These are phyloP conservation scores for Anguilla japonica DNA, from an alignment of 2,113 vertebrate species.

Conservation along the genomic window DNA sequence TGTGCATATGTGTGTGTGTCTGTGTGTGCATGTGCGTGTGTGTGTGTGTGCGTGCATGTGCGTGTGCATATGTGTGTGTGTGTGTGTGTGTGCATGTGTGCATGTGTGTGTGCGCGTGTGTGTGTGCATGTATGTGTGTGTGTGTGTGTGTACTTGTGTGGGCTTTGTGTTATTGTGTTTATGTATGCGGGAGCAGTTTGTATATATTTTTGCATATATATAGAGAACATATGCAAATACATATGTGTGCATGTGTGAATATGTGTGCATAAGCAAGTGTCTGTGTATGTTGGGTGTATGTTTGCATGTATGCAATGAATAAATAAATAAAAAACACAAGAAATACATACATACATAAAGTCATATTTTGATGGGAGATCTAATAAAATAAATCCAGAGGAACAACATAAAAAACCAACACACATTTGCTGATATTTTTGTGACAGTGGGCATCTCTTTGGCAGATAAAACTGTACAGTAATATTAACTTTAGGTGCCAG, in stretches of 20 bases:
- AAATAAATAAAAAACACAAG: background rate
- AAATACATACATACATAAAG: no score
- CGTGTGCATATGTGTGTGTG: background rate
- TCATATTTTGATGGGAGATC: no score
- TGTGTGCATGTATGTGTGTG: background rate
- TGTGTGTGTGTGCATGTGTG: background rate
- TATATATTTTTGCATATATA: no score
- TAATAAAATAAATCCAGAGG: no score
- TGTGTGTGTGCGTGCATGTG: background rate
- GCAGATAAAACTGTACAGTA: no score
- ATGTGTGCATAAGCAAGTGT: background rate
- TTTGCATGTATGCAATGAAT: no score
- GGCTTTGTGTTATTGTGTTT: background rate
- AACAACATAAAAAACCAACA: no score
- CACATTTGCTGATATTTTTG: no score
- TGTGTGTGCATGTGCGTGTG: slow-evolving; percentile 22
- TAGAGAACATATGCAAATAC: no score
- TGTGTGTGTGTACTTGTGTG: background rate
- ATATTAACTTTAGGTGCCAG: no score
- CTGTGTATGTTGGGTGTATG: background rate
- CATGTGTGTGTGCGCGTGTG: background rate
- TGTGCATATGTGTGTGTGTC: slow-evolving; percentile 22
- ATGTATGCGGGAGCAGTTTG: background rate
- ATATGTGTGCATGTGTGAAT: no score
- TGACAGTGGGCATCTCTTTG: no score